A percentile compares a stretch with the other conserved stretches of the same genome.
Conservation (phyloP, 23 tunicate genomes). For the Trididemnum clinides region DNA sequence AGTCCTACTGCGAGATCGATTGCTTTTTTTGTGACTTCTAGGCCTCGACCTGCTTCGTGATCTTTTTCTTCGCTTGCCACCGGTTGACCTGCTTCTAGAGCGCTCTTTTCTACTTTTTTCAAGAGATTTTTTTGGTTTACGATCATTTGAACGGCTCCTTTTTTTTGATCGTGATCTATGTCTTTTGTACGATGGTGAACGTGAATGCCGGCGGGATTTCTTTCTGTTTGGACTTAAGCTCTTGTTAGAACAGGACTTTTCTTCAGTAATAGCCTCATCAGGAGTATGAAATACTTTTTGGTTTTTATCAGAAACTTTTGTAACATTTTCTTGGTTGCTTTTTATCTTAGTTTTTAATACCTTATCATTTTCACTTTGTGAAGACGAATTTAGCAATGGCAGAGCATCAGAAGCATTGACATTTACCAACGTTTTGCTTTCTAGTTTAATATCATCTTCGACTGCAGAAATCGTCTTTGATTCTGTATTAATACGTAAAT, state of each 20-base stretch:
- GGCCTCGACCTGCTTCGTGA: neutral
- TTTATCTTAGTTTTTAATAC: too few relatives aligned
- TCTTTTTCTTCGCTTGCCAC: neutral
- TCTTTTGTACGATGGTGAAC: neutral
- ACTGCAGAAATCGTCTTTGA: too few relatives aligned
- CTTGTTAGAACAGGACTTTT: neutral
- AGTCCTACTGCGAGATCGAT: constrained; percentile 32
- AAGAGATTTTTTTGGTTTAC: constrained; percentile 13
- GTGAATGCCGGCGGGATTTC: neutral
- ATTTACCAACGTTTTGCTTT: too few relatives aligned
- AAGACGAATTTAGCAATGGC: too few relatives aligned
- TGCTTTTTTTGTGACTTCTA: neutral
- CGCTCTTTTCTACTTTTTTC: neutral
- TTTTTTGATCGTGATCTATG: constrained; percentile 22
- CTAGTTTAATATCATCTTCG: too few relatives aligned
- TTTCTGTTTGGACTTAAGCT: neutral
- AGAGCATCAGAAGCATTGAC: too few relatives aligned
- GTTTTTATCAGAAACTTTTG: too few relatives aligned
- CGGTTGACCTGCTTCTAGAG: constrained; percentile 8
- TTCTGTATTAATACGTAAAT: too few relatives aligned
- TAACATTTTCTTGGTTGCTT: too few relatives aligned
- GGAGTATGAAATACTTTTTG: neutral
- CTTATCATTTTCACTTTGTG: too few relatives aligned
- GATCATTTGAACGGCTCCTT: neutral
- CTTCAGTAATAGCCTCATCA: neutral